A percentile compares a stretch with the other conserved stretches of the same genome.
phyloP scores from a whole-genome alignment of 2,113 vertebrate genomes.

The Corythaixoides concolor region DNA sequence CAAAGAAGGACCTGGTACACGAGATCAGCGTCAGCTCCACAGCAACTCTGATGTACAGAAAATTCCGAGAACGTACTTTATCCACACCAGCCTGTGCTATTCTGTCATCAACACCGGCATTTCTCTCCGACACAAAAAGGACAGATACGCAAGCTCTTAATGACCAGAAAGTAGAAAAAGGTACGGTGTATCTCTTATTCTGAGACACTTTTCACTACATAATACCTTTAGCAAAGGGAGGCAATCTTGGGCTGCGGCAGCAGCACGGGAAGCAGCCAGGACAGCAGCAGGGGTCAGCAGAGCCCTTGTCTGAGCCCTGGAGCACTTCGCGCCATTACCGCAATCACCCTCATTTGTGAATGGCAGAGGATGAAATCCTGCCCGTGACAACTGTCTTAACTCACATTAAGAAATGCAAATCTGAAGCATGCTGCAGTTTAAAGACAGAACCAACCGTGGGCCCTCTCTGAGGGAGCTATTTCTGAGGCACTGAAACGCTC shows the following conservation, averaged over 20 bases:
- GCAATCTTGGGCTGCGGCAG: background rate
- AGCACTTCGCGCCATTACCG: background rate
- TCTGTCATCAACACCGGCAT: background rate
- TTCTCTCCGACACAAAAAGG: background rate
- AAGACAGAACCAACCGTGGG: background rate
- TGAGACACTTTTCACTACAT: background rate
- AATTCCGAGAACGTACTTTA: background rate
- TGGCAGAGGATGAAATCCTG: background rate
- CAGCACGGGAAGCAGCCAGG: background rate
- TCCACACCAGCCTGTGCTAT: background rate
- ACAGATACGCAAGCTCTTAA: background rate
- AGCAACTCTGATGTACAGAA: background rate
- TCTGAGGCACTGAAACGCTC: background rate
- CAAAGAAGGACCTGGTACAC: background rate
- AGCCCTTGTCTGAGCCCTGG: background rate
- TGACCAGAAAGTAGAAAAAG: background rate
- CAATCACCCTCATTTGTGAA: background rate
- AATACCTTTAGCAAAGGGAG: background rate
- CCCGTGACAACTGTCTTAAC: background rate
- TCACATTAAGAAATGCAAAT: background rate
- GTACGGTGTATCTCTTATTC: background rate
- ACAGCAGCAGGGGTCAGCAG: slow-evolving; percentile 55
- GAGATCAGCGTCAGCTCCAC: background rate
- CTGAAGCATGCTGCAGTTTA: background rate
- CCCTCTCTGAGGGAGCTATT: background rate